These are phyloP conservation scores for Drosophila bipectinata DNA, from an alignment of 1,140 invertebrate genomes.

Conservation along the genomic window DNA sequence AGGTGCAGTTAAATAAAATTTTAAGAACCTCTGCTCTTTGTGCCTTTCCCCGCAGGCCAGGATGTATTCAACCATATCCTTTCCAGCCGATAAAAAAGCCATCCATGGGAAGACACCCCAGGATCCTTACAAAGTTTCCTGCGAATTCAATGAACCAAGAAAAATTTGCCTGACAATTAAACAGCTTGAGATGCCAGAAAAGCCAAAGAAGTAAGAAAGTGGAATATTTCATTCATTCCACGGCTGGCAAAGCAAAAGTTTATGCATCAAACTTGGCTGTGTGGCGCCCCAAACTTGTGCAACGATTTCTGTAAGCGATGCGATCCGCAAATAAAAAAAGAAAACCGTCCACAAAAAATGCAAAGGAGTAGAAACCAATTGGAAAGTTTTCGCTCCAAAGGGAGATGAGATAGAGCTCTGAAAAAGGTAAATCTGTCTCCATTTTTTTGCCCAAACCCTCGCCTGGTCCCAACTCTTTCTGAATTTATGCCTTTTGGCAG, in stretches of 20 bases:
- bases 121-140: slow-evolving; percentile 50
- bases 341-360: slow-evolving; percentile 37
- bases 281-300: slow-evolving; percentile 69
- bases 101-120: slow-evolving; percentile 3
- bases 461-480: slow-evolving; percentile 18
- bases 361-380: slow-evolving; percentile 62
- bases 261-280: slow-evolving; percentile 68
- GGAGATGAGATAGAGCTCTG: slow-evolving; percentile 29
- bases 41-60: too few relatives aligned
- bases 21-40: too few relatives aligned
- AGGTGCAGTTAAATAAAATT: too few relatives aligned
- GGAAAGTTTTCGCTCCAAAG: slow-evolving; percentile 36
- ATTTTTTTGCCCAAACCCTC: neutral
- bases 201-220: slow-evolving; percentile 25
- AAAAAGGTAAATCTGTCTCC: slow-evolving; percentile 50
- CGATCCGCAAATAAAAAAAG: slow-evolving; percentile 17
- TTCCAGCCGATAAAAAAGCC: neutral
- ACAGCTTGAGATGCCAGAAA: slow-evolving; percentile 64
- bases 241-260: slow-evolving; percentile 69
- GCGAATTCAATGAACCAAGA: slow-evolving; percentile 72
- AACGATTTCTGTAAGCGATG: slow-evolving; percentile 56
- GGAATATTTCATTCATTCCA: slow-evolving; percentile 59
- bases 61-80: neutral
- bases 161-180: slow-evolving; percentile 76
- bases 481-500: slow-evolving; percentile 77